Evolutionary conservation across 1,140 invertebrate species (phyloP), one percentile per base, ranked within the genome.

Genomic region (Mycetomoellerius zeteki): DNA sequence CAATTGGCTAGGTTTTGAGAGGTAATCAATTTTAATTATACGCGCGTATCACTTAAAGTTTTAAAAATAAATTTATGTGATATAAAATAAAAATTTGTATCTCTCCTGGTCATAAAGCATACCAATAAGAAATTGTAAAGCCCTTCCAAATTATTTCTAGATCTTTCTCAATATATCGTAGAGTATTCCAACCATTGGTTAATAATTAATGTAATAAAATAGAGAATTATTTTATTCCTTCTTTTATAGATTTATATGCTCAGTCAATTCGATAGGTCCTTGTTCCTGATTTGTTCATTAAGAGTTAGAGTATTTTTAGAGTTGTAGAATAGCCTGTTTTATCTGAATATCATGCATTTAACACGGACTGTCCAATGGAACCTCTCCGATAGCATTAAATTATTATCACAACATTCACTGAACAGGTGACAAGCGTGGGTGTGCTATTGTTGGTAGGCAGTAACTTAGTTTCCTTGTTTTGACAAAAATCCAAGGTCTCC

Each of bases 391-490:
- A 89, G 89, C 86, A 89, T 94, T 92, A 93, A 93, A 92, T 89
- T 93, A 92, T 92, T 92, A 92, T 93, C 91, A 91, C 87, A 88
- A 89, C 60, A 89, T 92, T 91, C 73, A 87, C 88, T 90, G 78
- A 88, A 89, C 78, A 91, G 73, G 86, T 93, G 90, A 85, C 90
- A 93, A 91, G 88, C 90, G 71, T 92, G 82, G 88, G 89, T 89
- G 86, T 88, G 65, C 90, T 94, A 92, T 92, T 93, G 86, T 94
- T 92, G 89, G 80, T 76, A 93, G 91, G 91, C 92, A 93, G 90
- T 94, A 93, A 93, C 87, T 90, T 91, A 85, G 76, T 91, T 92
- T 92, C 77, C 81, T 89, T 72, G 86, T 90, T 92, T 85, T 84
- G 85, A 91, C 88, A 93, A 91, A 91, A 89, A 90, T 93, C 82